A percentile compares a stretch with the other conserved stretches of the same genome.
Conservation (phyloP, 2,797 vertebrate genomes). For the Chaunax sp. region DNA sequence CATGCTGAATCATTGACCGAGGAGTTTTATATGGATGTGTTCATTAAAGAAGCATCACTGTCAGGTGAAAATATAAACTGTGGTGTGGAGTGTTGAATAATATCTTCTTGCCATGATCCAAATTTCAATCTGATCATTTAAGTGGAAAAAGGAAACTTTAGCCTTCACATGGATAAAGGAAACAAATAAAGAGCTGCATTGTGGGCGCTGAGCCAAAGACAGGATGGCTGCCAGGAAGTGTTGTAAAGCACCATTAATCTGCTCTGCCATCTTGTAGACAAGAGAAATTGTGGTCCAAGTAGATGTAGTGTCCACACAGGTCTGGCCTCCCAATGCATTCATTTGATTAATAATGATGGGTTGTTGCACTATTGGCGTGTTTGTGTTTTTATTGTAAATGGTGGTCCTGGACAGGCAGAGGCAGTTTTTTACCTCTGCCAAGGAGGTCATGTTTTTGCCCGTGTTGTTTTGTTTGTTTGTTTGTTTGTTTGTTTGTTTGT, state of each 20-base stretch:
- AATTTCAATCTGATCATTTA: constrained; percentile 8
- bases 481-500: no score
- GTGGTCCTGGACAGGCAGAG: not conserved
- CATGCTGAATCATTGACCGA: not conserved
- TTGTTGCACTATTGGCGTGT: not conserved
- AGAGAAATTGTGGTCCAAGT: constrained; percentile 23
- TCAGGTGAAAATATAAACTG: no score
- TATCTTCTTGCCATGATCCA: not conserved
- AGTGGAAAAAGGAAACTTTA: not conserved
- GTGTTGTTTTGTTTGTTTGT: no score
- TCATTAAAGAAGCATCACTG: not conserved
- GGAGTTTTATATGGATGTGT: not conserved
- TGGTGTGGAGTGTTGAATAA: no score
- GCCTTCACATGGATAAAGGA: constrained; percentile 4
- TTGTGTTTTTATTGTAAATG: not conserved
- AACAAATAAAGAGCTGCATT: constrained; percentile 28
- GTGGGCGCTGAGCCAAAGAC: constrained; percentile 38
- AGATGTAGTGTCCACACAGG: constrained; percentile 32
- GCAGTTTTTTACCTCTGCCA: no score
- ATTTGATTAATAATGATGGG: constrained; percentile 5
- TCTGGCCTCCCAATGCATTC: constrained; percentile 2
- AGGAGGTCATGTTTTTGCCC: no score
- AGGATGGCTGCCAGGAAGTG: constrained; percentile 31
- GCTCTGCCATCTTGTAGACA: constrained; percentile 20
- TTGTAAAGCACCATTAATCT: constrained; percentile 51